Percentiles rank a stretch among this genome's conserved stretches.
Conservation (phyloP, 2,888 invertebrate genomes). For the Spisula solida region DNA sequence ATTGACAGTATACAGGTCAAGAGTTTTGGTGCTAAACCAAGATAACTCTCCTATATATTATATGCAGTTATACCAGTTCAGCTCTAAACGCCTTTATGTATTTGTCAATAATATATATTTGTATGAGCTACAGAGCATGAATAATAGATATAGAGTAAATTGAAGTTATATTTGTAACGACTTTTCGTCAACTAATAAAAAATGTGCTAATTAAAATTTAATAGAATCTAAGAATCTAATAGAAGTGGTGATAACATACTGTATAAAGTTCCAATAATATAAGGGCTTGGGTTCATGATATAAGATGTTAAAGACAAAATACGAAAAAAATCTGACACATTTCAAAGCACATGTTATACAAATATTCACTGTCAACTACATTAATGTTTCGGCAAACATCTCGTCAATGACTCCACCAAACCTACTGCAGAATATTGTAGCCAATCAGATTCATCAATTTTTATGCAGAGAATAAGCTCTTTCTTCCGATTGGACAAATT, state of each 20-base stretch:
- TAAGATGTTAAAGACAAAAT: neutral
- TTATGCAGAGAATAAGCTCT: too few relatives aligned
- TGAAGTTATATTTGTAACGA: neutral
- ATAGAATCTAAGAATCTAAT: constrained; percentile 5
- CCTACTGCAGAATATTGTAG: neutral
- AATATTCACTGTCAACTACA: neutral
- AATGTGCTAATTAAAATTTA: constrained; percentile 10
- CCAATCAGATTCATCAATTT: too few relatives aligned
- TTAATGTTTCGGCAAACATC: neutral
- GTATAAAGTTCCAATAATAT: neutral
- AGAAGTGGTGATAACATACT: neutral
- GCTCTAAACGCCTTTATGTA: too few relatives aligned
- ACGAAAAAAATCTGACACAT: neutral
- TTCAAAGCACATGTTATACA: neutral
- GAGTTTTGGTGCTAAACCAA: too few relatives aligned
- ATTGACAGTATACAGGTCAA: too few relatives aligned
- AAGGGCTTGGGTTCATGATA: neutral
- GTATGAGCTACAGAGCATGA: neutral
- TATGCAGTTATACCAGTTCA: too few relatives aligned
- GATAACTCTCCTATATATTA: too few relatives aligned
- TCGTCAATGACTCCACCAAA: neutral
- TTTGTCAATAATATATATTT: neutral
- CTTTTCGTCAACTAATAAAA: neutral
- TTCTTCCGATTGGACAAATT: too few relatives aligned
- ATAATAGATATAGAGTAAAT: neutral